Evolutionary conservation across 2,113 vertebrate species (phyloP).

Genomic region (Osmerus eperlanus): DNA sequence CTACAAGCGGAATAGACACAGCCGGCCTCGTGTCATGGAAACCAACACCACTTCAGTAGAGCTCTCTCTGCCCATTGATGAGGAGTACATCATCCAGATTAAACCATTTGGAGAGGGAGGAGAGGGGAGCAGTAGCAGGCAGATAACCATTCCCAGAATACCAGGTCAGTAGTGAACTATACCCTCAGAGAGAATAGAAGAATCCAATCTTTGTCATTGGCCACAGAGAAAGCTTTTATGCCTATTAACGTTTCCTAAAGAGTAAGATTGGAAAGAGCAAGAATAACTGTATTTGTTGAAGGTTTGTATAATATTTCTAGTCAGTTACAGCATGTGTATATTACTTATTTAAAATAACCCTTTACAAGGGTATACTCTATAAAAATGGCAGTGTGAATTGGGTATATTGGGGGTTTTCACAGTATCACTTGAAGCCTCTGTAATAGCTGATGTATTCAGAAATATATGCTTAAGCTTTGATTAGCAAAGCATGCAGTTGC

Average conservation of each 20-base stretch:
- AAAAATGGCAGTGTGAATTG: no score
- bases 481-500: conserved; percentile 18
- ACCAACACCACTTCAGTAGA: conserved; percentile 94
- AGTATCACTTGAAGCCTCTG: no score
- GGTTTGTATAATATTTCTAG: no score
- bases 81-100: conserved; percentile 95
- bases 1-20: conserved; percentile 88
- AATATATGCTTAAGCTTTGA: conserved; percentile 18
- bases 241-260: no score
- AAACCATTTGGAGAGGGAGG: conserved; percentile 94
- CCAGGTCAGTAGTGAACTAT: conserved; percentile 62
- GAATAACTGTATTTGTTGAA: not conserved
- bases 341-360: no score
- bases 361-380: not conserved
- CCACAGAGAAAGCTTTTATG: not conserved
- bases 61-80: conserved; percentile 86
- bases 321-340: no score
- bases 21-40: conserved; percentile 85
- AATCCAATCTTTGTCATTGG: conserved; percentile 18
- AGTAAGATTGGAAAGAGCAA: not conserved
- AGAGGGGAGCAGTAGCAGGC: conserved; percentile 90
- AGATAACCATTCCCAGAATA: conserved; percentile 92
- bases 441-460: not conserved
- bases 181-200: conserved; percentile 12
- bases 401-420: no score